phyloP scores from a whole-genome alignment of 2,113 vertebrate genomes.

The Cheilinus undulatus region DNA sequence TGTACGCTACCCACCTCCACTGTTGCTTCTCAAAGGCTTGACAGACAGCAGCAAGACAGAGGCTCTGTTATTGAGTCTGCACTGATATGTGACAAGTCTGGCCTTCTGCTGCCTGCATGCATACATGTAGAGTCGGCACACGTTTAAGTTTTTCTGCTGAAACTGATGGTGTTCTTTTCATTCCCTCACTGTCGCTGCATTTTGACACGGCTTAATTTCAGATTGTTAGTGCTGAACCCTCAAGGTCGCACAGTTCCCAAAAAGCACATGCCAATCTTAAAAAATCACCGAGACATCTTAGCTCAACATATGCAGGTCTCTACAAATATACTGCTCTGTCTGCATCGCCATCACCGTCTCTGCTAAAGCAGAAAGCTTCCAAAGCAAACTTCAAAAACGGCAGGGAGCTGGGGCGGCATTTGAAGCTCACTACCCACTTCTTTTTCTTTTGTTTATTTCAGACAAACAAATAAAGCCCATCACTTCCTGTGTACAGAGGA shows the following conservation, averaged over 20 bases:
- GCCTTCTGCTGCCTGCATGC: conserved; percentile 49
- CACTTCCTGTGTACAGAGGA: conserved; percentile 57
- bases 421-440: conserved; percentile 23
- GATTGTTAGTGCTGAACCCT: background rate
- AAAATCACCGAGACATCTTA: background rate
- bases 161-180: conserved; percentile 14
- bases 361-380: background rate
- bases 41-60: conserved; percentile 72
- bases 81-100: conserved; percentile 72
- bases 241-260: background rate
- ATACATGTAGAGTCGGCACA: conserved; percentile 25
- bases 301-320: background rate
- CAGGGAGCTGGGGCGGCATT: background rate
- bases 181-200: background rate
- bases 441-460: conserved; percentile 41
- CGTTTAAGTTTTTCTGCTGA: background rate
- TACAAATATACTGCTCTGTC: background rate
- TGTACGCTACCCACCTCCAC: conserved; percentile 76
- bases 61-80: conserved; percentile 70
- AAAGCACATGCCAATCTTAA: conserved; percentile 37
- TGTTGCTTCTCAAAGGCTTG: conserved; percentile 75
- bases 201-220: background rate
- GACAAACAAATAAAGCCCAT: conserved; percentile 57
- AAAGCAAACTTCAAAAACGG: background rate
- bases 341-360: background rate